These are phyloP conservation scores for Semicossyphus pulcher DNA, from an alignment of 2,113 vertebrate species.

Conservation along the genomic window DNA sequence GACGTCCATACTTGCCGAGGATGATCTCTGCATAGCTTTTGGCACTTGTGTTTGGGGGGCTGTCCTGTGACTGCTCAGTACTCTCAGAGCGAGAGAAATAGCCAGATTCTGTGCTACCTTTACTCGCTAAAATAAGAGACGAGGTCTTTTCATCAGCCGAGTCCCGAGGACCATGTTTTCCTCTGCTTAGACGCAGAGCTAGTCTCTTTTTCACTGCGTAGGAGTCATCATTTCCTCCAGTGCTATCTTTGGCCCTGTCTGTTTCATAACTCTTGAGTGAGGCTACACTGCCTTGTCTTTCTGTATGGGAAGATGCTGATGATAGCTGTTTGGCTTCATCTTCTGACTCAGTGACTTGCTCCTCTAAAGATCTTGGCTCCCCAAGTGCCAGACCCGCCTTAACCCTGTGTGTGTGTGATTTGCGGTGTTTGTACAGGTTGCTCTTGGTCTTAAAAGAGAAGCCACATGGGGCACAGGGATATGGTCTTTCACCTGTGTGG, in stretches of 20 bases:
- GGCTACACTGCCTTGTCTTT: slow-evolving; percentile 75
- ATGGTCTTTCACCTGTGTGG: slow-evolving; percentile 95
- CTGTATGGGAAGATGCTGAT: slow-evolving; percentile 80
- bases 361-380: slow-evolving; percentile 83
- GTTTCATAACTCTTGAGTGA: slow-evolving; percentile 81
- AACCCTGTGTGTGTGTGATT: slow-evolving; percentile 94
- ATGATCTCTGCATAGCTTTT: slow-evolving; percentile 97
- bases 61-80: slow-evolving; percentile 90
- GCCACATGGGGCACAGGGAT: slow-evolving; percentile 93
- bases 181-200: slow-evolving; percentile 90
- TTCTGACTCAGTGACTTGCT: slow-evolving; percentile 91
- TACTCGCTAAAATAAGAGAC: slow-evolving; percentile 89
- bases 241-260: slow-evolving; percentile 75
- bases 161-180: slow-evolving; percentile 86
- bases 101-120: slow-evolving; percentile 95
- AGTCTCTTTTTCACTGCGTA: slow-evolving; percentile 94
- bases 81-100: slow-evolving; percentile 98
- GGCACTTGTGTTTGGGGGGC: slow-evolving; percentile 91
- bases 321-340: slow-evolving; percentile 86
- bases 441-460: slow-evolving; percentile 99
- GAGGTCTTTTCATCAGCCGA: slow-evolving; percentile 85
- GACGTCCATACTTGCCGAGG: slow-evolving; percentile 94
- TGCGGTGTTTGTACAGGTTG: slow-evolving; percentile 97
- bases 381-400: slow-evolving; percentile 91
- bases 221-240: slow-evolving; percentile 84